Evolutionary conservation across 2,797 vertebrate species (phyloP).

Genomic region (Acipenser ruthenus): DNA sequence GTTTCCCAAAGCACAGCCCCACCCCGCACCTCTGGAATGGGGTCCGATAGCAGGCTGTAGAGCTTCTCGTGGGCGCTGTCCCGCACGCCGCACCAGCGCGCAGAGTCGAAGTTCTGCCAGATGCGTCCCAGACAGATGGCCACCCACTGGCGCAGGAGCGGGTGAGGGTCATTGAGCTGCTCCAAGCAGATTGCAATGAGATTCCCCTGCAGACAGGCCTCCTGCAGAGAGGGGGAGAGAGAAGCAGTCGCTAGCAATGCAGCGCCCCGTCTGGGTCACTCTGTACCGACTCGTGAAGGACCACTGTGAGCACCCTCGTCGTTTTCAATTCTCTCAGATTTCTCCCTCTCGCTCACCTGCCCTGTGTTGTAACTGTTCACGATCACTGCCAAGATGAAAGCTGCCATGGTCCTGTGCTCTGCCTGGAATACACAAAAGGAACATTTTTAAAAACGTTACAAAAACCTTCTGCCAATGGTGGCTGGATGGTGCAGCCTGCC

Average conservation of each 20-base stretch:
- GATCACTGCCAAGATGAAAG: constrained; percentile 92
- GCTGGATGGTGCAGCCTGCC: no score
- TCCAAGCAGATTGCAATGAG: constrained; percentile 95
- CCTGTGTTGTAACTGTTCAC: constrained; percentile 94
- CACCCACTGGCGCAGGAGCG: constrained; percentile 91
- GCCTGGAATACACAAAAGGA: constrained; percentile 56
- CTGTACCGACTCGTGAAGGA: no score
- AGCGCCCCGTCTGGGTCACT: no score
- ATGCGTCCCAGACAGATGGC: constrained; percentile 92
- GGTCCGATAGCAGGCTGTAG: constrained; percentile 89
- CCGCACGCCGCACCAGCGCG: constrained; percentile 89
- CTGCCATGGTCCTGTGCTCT: constrained; percentile 94
- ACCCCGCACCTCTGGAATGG: constrained; percentile 82
- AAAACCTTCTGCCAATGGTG: no score
- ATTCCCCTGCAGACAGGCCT: constrained; percentile 93
- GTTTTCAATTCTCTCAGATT: no score
- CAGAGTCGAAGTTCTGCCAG: constrained; percentile 97
- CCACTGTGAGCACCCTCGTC: no score
- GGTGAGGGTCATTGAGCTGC: constrained; percentile 90
- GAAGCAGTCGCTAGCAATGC: background rate
- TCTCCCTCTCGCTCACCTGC: constrained; percentile 61
- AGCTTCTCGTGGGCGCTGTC: constrained; percentile 97
- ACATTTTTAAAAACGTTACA: no score
- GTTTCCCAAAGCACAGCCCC: no score
- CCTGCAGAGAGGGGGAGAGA: constrained; percentile 50